Conservation (phyloP, 2,888 invertebrate genomes). For the Drosophila barbarae region DNA sequence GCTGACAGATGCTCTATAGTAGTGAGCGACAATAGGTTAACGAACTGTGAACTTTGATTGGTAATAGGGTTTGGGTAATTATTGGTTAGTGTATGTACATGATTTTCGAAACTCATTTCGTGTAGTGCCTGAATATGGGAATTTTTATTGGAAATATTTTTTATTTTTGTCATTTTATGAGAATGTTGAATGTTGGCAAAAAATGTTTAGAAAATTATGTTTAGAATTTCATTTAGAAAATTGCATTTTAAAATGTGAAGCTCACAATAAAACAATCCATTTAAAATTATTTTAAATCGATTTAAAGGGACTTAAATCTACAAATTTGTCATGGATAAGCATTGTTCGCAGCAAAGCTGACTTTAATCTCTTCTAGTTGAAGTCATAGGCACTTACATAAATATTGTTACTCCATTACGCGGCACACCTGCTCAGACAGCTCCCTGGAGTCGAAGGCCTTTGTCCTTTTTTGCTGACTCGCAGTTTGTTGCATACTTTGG, state of each 20-base stretch:
- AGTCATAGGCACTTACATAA: conserved; percentile 2
- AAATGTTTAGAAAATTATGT: too few relatives aligned
- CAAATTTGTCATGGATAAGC: background rate
- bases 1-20: conserved; percentile 6
- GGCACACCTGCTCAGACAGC: conserved; percentile 12
- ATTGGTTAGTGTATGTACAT: background rate
- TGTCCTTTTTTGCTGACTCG: conserved; percentile 33
- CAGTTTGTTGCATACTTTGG: conserved; percentile 32
- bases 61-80: background rate
- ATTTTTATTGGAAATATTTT: too few relatives aligned
- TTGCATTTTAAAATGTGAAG: too few relatives aligned
- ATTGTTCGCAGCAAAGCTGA: background rate
- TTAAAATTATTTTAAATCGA: background rate
- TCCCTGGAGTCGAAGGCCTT: background rate
- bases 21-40: conserved; percentile 12
- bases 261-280: background rate
- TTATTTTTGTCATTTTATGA: too few relatives aligned
- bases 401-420: conserved; percentile 2
- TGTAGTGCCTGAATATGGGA: too few relatives aligned
- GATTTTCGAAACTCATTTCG: background rate
- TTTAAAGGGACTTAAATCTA: background rate
- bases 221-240: too few relatives aligned
- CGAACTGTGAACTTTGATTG: conserved; percentile 3
- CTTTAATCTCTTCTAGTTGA: conserved; percentile 2
- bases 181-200: too few relatives aligned